Conservation (phyloP, 2,888 invertebrate species). For the Tanytarsus gracilentus region DNA sequence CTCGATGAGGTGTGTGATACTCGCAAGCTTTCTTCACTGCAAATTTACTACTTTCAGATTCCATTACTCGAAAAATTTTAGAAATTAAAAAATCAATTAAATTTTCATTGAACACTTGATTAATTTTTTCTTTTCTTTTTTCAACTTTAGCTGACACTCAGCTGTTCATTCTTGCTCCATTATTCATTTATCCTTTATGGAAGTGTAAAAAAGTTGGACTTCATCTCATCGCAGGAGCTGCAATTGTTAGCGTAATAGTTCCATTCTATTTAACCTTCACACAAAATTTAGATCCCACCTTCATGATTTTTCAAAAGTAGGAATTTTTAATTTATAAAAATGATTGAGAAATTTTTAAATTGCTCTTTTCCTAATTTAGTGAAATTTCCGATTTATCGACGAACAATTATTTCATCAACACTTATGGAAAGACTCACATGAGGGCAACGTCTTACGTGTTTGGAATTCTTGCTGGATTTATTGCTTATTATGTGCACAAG, state of each 20-base stretch:
- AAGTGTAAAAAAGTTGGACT: slow-evolving; percentile 52
- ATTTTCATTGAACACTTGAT: neutral
- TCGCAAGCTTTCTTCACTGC: neutral
- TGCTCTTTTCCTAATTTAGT: slow-evolving; percentile 43
- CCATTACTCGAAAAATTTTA: neutral
- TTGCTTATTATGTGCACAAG: slow-evolving; percentile 54
- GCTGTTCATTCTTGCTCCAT: slow-evolving; percentile 56
- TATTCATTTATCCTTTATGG: slow-evolving; percentile 59
- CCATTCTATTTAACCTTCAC: slow-evolving; percentile 53
- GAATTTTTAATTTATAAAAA: slow-evolving; percentile 33
- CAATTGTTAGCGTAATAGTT: slow-evolving; percentile 45
- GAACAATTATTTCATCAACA: slow-evolving; percentile 54
- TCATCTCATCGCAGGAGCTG: slow-evolving; percentile 45
- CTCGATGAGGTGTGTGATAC: neutral
- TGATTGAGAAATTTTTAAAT: neutral
- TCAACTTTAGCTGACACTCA: slow-evolving; percentile 49
- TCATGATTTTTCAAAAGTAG: slow-evolving; percentile 60
- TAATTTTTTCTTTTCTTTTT: neutral
- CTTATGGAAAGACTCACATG: slow-evolving; percentile 68
- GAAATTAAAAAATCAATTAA: neutral
- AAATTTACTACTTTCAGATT: neutral
- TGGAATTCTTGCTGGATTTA: slow-evolving; percentile 56
- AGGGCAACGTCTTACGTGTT: slow-evolving; percentile 60
- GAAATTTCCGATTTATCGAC: slow-evolving; percentile 55
- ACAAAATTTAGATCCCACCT: slow-evolving; percentile 55